These are phyloP conservation scores for Prochilodus magdalenae DNA, from an alignment of 2,113 vertebrate genomes.

Conservation along the genomic window DNA sequence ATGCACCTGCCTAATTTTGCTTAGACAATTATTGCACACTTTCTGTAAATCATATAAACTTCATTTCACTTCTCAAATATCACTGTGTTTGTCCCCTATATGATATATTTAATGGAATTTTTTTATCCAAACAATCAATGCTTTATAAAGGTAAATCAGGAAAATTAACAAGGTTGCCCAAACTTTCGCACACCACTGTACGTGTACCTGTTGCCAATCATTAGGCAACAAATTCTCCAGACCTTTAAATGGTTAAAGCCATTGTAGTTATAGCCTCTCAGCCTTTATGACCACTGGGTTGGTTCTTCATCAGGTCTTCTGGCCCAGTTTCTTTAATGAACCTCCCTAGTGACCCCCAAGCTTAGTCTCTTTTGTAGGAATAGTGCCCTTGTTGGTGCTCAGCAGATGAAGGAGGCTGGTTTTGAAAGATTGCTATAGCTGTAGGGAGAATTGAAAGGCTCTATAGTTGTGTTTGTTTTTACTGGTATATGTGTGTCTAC, in stretches of 20 bases:
- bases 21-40: no score
- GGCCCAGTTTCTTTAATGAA: slow-evolving; percentile 76
- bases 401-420: background rate
- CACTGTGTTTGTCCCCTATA: no score
- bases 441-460: background rate
- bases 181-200: no score
- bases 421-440: background rate
- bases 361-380: slow-evolving; percentile 63
- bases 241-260: background rate
- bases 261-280: slow-evolving; percentile 25
- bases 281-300: slow-evolving; percentile 65
- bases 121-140: no score
- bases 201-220: background rate
- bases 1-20: no score
- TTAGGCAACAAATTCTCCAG: background rate
- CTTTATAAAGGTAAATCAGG: no score
- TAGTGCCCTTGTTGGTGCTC: background rate
- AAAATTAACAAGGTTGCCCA: no score
- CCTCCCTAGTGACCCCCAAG: slow-evolving; percentile 74
- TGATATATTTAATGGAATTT: no score
- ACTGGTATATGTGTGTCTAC: background rate
- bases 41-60: no score
- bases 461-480: background rate
- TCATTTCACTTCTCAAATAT: no score
- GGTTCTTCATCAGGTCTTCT: slow-evolving; percentile 71